Percentiles rank a stretch among this genome's conserved stretches.
phyloP scores from a whole-genome alignment of 2,113 vertebrate species.

The Python bivittatus region DNA sequence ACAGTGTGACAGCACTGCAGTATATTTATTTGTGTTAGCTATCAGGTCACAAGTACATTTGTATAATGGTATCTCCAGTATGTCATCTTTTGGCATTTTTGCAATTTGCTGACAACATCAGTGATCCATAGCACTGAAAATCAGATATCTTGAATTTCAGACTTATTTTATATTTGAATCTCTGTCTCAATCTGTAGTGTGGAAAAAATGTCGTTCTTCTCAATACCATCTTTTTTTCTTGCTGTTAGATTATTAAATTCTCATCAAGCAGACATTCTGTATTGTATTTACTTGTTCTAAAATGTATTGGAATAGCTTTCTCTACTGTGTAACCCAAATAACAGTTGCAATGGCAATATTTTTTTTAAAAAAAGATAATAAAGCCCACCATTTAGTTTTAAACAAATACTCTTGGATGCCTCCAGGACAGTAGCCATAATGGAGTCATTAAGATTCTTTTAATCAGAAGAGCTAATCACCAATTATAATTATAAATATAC shows the following conservation, averaged over 20 bases:
- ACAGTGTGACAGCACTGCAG: not conserved
- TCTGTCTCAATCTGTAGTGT: not conserved
- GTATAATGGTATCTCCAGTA: not conserved
- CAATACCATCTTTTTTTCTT: not conserved
- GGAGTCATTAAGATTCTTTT: not conserved
- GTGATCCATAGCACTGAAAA: not conserved
- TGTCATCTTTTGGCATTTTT: not conserved
- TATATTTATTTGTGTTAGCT: not conserved
- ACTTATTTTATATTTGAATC: not conserved
- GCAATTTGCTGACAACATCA: not conserved
- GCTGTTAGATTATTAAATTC: not conserved
- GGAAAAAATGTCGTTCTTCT: no score
- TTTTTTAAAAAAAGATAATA: not conserved
- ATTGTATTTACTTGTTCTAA: not conserved
- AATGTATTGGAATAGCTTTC: not conserved
- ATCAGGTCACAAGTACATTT: not conserved
- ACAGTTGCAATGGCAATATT: not conserved
- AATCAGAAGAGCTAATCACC: conserved; percentile 9
- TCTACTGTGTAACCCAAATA: not conserved
- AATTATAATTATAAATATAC: conserved; percentile 8
- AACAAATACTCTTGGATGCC: conserved; percentile 1
- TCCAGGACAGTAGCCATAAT: not conserved
- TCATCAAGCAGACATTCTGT: not conserved
- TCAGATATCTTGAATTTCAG: not conserved
- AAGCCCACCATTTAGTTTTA: not conserved